phyloP scores from a whole-genome alignment of 2,113 vertebrate genomes.

The Eubucco bourcierii region DNA sequence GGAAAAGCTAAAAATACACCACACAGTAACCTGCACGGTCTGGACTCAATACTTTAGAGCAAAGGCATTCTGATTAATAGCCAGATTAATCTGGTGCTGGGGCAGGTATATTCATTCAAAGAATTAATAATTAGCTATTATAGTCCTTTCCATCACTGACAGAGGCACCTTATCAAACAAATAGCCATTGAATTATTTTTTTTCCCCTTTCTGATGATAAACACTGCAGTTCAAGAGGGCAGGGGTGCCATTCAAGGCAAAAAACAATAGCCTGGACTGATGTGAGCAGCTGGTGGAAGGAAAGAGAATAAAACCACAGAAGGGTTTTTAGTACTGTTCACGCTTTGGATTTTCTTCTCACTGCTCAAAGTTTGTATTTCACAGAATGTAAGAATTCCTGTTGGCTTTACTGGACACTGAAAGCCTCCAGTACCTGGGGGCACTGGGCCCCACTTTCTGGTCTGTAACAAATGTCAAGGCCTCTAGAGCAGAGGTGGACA shows the following conservation, averaged over 20 bases:
- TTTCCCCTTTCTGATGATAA: neutral
- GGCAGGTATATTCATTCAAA: neutral
- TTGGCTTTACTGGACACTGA: neutral
- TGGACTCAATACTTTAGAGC: slow-evolving; percentile 50
- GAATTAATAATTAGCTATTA: slow-evolving; percentile 14
- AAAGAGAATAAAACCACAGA: slow-evolving; percentile 1
- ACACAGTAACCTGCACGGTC: slow-evolving; percentile 54
- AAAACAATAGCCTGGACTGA: slow-evolving; percentile 42
- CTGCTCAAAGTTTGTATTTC: neutral
- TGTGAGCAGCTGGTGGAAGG: neutral
- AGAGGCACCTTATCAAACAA: slow-evolving; percentile 24
- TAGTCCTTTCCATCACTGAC: slow-evolving; percentile 1
- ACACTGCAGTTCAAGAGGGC: slow-evolving; percentile 8
- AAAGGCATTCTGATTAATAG: slow-evolving; percentile 35
- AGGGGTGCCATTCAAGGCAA: slow-evolving; percentile 30
- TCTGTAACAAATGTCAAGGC: neutral
- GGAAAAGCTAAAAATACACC: slow-evolving; percentile 69
- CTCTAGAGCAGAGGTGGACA: neutral
- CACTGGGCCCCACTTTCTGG: neutral
- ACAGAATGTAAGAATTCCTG: neutral
- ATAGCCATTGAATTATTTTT: neutral
- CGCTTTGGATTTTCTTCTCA: neutral
- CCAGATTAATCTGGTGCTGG: slow-evolving; percentile 28
- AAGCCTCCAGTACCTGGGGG: neutral
- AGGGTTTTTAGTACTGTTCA: neutral